phyloP scores from a whole-genome alignment of 2,888 invertebrate genomes.

The Hypomecis punctinalis region DNA sequence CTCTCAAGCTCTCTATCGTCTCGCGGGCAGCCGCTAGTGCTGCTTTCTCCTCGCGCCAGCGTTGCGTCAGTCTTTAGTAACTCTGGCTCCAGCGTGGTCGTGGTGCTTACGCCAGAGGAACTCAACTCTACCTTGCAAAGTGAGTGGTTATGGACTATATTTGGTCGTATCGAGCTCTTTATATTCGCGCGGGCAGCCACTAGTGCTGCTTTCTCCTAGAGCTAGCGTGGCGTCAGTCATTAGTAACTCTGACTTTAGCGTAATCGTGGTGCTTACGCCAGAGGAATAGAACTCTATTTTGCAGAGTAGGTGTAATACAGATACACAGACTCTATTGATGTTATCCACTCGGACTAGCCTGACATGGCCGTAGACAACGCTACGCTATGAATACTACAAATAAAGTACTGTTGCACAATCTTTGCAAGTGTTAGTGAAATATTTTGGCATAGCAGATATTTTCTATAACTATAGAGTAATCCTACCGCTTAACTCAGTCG shows the following conservation, averaged over 20 bases:
- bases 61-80: slow-evolving; percentile 89
- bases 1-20: slow-evolving; percentile 89
- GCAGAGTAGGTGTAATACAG: too few species aligned
- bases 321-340: too few species aligned
- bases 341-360: too few species aligned
- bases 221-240: slow-evolving; percentile 88
- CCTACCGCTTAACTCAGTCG: too few species aligned
- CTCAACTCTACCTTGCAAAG: slow-evolving; percentile 85
- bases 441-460: too few species aligned
- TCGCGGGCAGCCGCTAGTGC: slow-evolving; percentile 89
- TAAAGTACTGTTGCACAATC: too few species aligned
- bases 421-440: too few species aligned
- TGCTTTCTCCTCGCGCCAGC: slow-evolving; percentile 87
- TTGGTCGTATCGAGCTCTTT: too few species aligned
- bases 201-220: slow-evolving; percentile 89
- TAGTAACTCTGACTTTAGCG: slow-evolving; percentile 86
- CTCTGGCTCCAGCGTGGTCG: slow-evolving; percentile 85
- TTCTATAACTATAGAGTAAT: too few species aligned
- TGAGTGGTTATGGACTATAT: too few species aligned
- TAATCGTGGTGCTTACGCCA: slow-evolving; percentile 85
- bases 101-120: slow-evolving; percentile 86
- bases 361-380: too few species aligned
- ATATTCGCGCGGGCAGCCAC: slow-evolving; percentile 75
- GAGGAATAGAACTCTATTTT: slow-evolving; percentile 86
- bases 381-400: too few species aligned